Percentiles rank a stretch among this genome's conserved stretches.
phyloP scores from a whole-genome alignment of 92 coral and sea anemone species.

The Zoanthus sociatus region DNA sequence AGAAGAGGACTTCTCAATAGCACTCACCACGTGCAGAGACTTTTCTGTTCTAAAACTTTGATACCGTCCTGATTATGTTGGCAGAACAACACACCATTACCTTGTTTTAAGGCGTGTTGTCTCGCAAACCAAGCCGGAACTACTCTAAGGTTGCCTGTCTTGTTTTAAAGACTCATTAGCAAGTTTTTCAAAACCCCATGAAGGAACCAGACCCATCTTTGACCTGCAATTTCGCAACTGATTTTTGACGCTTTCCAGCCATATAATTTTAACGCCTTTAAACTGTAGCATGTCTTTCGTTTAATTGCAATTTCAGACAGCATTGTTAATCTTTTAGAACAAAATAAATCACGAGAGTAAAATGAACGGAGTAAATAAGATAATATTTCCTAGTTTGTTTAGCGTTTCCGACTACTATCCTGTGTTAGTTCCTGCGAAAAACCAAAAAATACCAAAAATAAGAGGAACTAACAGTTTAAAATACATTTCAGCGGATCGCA shows the following conservation, averaged over 20 bases:
- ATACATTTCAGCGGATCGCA: not conserved
- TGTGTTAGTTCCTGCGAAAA: constrained; percentile 22
- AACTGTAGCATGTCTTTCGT: not conserved
- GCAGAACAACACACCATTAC: not conserved
- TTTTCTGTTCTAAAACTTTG: not conserved
- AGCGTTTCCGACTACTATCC: constrained; percentile 17
- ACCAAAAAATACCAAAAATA: not conserved
- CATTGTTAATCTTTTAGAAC: not conserved
- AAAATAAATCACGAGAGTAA: not conserved
- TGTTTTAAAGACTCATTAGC: constrained; percentile 1
- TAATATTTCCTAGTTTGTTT: constrained; percentile 1
- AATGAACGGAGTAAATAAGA: not conserved
- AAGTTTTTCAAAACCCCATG: not conserved
- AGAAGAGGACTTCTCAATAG: not conserved
- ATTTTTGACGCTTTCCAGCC: not conserved
- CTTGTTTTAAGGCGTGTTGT: constrained; percentile 22
- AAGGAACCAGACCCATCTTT: not conserved
- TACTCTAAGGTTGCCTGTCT: constrained; percentile 12
- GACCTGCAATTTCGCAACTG: not conserved
- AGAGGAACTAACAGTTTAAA: not conserved
- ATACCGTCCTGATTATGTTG: not conserved
- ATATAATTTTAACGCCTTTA: not conserved
- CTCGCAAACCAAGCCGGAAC: constrained; percentile 8
- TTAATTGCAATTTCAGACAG: constrained; percentile 22
- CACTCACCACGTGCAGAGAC: not conserved